Base-by-base conservation (phyloP, 1,140 invertebrate species). In the Andrena cerasifolii region DNA sequence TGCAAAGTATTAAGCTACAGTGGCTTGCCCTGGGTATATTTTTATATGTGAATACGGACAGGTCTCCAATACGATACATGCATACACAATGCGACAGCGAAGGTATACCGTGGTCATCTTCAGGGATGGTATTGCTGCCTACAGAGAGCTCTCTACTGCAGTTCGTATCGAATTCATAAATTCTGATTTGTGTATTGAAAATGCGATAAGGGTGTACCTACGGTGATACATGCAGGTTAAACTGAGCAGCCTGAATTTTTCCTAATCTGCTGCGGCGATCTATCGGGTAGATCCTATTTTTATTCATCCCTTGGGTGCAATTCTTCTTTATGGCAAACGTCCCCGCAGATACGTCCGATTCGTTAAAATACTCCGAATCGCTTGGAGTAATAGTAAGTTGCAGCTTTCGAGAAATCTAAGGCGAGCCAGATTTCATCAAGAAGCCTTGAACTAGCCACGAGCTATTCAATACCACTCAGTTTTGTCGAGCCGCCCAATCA, bases 101-200 rank as follows among this genome's bases (percentile, higher is more conserved):
- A 18, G 24, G 36, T 45, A 45, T 26, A 43, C 36, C 14, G 16
- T 5, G n/a, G 31, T 47, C 63, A 75, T 75, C 73, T 75, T 75
- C n/a, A 26, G n/a, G 28, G 28, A 40, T 36, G 14, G n/a, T 10
- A 24, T 18, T 18, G 24, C n/a, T 7, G 18, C 21, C 14, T 47
- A 36, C 26, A 36, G 62, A 18, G 36, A 47, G 28, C n/a, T 10
- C 24, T n/a, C n/a, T 24, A 4, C 28, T 16, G 3, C 5, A 16
- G 12, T 36, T 3, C 56, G 7, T n/a, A 40, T 74, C 71, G 24
- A 24, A 62, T 75, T 75, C 62, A 56, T 75, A 75, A 75, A 75
- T 75, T 66, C 45, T 18, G 72, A 75, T 75, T 75, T 47, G 36
- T 12, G n/a, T 63, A 45, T 66, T 66, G 26, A 31, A 65, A 56